A percentile compares a stretch with the other conserved stretches of the same genome.
These are phyloP conservation scores for Plagiodera versicolora DNA, from an alignment of 2,888 invertebrate genomes.

Conservation along the genomic window DNA sequence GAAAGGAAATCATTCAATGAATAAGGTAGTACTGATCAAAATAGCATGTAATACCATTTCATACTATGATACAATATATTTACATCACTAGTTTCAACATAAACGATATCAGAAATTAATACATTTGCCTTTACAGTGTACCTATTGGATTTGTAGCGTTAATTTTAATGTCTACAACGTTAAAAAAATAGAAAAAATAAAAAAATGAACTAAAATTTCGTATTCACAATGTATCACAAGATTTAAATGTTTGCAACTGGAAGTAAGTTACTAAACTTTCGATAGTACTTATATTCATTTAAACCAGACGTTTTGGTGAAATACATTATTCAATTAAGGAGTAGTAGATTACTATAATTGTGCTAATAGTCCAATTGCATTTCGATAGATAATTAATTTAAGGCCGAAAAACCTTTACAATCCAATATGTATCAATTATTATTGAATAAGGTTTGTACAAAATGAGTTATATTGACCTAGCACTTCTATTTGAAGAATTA, in stretches of 20 bases:
- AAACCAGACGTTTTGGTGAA: neutral
- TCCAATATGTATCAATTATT: no score
- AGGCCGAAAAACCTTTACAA: no score
- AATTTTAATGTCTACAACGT: conserved; percentile 2
- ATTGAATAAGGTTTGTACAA: neutral
- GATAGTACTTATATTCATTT: neutral
- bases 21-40: no score
- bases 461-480: neutral
- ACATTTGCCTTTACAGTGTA: neutral
- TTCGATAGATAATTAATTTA: neutral
- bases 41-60: neutral
- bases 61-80: neutral
- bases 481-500: neutral
- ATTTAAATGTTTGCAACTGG: conserved; percentile 5
- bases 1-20: no score
- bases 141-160: neutral
- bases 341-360: neutral
- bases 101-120: neutral
- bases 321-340: neutral
- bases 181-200: conserved; percentile 17
- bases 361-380: neutral
- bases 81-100: neutral
- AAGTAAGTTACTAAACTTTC: neutral
- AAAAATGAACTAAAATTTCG: conserved; percentile 7
- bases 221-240: conserved; percentile 17